Conservation (phyloP, 2,888 invertebrate genomes). For the Tiliacea citrago region DNA sequence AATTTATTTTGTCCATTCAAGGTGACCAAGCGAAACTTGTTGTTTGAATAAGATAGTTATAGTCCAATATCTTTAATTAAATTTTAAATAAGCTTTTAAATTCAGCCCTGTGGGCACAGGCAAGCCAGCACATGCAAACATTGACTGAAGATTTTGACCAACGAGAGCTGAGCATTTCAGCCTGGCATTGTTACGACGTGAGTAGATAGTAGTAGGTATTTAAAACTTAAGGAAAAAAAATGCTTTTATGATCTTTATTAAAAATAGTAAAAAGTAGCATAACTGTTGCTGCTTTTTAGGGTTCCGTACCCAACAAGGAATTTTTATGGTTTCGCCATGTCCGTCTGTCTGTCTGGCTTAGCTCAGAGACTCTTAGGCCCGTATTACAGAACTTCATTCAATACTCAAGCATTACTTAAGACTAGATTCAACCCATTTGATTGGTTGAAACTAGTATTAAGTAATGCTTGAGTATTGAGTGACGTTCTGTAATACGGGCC, state of each 20-base stretch:
- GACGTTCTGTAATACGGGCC: too few species aligned
- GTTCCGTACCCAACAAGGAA: too few species aligned
- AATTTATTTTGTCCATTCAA: slow-evolving; percentile 28
- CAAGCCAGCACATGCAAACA: slow-evolving; percentile 78
- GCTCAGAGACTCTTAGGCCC: too few species aligned
- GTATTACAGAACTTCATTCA: too few species aligned
- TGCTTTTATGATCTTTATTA: too few species aligned
- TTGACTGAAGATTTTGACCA: slow-evolving; percentile 33
- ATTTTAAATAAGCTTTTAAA: slow-evolving; percentile 51
- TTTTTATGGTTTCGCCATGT: too few species aligned
- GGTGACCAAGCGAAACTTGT: slow-evolving; percentile 68
- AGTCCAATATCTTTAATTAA: slow-evolving; percentile 47
- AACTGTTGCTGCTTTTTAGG: neutral
- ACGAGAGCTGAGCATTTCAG: slow-evolving; percentile 45
- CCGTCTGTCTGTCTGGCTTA: too few species aligned
- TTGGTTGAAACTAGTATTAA: too few species aligned
- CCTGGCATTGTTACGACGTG: neutral
- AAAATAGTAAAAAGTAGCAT: neutral
- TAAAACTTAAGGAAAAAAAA: neutral
- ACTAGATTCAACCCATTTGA: too few species aligned
- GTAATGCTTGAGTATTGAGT: too few species aligned
- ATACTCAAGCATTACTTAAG: too few species aligned
- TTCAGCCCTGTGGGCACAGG: slow-evolving; percentile 65
- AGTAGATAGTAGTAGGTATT: neutral
- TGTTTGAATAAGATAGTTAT: slow-evolving; percentile 43